Base-by-base conservation (phyloP, 37 sponge, comb jelly and placozoan genomes). In the Ephydatia muelleri region DNA sequence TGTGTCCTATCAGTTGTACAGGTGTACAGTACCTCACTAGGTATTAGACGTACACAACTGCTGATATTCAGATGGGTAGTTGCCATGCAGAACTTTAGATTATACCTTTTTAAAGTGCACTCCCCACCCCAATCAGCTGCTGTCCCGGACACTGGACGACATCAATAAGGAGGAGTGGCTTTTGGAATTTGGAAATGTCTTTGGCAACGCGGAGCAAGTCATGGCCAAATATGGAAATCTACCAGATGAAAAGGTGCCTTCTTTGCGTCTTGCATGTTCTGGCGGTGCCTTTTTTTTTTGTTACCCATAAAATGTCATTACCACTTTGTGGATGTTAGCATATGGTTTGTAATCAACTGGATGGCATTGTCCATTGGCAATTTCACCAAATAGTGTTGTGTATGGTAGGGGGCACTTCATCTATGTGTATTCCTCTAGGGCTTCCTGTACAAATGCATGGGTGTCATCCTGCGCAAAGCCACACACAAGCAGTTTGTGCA, bases 101-200 rank as follows among this genome's bases (percentile, higher is more conserved):
- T 4, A 11, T 9, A 67, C 80, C 13, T 28, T 49, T 39, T 74
- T 38, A 8, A 74, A 70, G 30, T 38, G 72, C 32, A 4, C 30
- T 34, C 31, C 19, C 14, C 37, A n/a, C 35, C 26, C 38, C n/a
- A 65, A 30, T 28, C 39, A 96, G 96, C 79, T 97, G n/a, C 82
- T 97, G 65, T 91, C 96, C 19, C 82, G 85, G 32, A 84, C 86
- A 21, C 81, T 97, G 75, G 98, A 97, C 75, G 90, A 88, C 25
- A 85, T 97, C 31, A 86, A 88, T n/a, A 84, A 93, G 40, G 98
- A 97, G 80, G 96, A 95, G 32, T 97, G 98, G 98, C 39, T 89
- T 66, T 76, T 89, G 67, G 85, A 82, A 38, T 40, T 97, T 28
- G 98, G 98, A 38, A 85, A 64, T 31, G 89, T 75, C 29, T 35